phyloP scores from a whole-genome alignment of 1,140 invertebrate genomes.

The Panagrolaimus sp. region DNA sequence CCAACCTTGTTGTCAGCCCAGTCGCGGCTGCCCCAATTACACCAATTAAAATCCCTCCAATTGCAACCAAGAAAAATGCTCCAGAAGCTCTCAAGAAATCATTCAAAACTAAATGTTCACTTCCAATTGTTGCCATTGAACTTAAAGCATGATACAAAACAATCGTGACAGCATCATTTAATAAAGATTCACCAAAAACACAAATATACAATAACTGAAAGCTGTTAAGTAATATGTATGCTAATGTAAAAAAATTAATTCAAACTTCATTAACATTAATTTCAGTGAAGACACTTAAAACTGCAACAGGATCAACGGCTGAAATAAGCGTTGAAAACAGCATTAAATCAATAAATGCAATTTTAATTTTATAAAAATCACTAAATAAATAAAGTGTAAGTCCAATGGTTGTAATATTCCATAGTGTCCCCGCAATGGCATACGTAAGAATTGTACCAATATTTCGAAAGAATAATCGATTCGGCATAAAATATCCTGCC shows the following conservation, averaged over 20 bases:
- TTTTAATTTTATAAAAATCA: conserved; percentile 28
- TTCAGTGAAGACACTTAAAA: conserved; percentile 43
- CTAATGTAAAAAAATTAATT: neutral
- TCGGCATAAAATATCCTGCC: conserved; percentile 95
- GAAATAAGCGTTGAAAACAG: conserved; percentile 95
- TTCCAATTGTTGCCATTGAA: conserved; percentile 44
- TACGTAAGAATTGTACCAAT: conserved; percentile 87
- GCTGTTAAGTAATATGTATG: conserved; percentile 34
- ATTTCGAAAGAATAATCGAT: conserved; percentile 87
- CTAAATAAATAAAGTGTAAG: conserved; percentile 29
- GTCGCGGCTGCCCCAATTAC: conserved; percentile 40
- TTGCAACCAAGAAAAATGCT: conserved; percentile 45
- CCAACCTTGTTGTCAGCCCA: conserved; percentile 43
- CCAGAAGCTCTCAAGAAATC: conserved; percentile 43
- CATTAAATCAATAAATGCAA: conserved; percentile 62
- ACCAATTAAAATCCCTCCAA: conserved; percentile 47
- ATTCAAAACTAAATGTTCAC: conserved; percentile 37
- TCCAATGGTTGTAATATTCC: conserved; percentile 38
- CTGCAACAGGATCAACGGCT: conserved; percentile 94
- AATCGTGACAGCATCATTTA: conserved; percentile 41
- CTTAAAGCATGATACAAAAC: conserved; percentile 30
- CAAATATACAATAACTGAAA: conserved; percentile 93
- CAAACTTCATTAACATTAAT: conserved; percentile 37
- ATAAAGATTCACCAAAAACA: conserved; percentile 79
- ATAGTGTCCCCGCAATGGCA: conserved; percentile 72